phyloP scores from a whole-genome alignment of 2,797 vertebrate genomes.

The Setipinna tenuifilis region DNA sequence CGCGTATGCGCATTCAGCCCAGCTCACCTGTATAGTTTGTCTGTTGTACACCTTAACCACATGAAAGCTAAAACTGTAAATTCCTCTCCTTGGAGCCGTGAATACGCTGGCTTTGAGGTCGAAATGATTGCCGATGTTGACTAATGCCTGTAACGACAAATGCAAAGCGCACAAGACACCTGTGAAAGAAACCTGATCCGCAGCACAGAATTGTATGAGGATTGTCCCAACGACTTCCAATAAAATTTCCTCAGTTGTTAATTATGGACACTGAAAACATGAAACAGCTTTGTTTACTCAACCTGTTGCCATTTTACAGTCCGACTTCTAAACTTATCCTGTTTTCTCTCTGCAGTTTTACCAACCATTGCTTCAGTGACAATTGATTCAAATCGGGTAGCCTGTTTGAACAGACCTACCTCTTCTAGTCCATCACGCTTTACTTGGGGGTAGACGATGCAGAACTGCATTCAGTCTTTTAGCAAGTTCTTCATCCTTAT shows the following conservation, averaged over 20 bases:
- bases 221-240: neutral
- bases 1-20: neutral
- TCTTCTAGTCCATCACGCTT: neutral
- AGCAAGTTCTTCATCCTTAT: neutral
- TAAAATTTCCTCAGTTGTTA: neutral
- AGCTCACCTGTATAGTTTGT: conserved; percentile 98
- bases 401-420: neutral
- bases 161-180: conserved; percentile 36
- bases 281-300: neutral
- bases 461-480: neutral
- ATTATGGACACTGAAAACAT: neutral
- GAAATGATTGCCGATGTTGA: conserved; percentile 99
- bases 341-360: neutral
- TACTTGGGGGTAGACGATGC: neutral
- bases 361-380: neutral
- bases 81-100: conserved; percentile 94
- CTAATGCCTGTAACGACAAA: conserved; percentile 88
- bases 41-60: conserved; percentile 99
- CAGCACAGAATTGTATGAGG: neutral
- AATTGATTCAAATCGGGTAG: neutral
- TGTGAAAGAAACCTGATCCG: conserved; percentile 8
- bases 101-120: conserved; percentile 98
- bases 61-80: conserved; percentile 99
- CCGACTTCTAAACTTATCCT: neutral
- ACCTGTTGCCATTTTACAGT: neutral